These are phyloP conservation scores for Thamnophis elegans DNA, from an alignment of 2,797 vertebrate genomes.

Conservation along the genomic window DNA sequence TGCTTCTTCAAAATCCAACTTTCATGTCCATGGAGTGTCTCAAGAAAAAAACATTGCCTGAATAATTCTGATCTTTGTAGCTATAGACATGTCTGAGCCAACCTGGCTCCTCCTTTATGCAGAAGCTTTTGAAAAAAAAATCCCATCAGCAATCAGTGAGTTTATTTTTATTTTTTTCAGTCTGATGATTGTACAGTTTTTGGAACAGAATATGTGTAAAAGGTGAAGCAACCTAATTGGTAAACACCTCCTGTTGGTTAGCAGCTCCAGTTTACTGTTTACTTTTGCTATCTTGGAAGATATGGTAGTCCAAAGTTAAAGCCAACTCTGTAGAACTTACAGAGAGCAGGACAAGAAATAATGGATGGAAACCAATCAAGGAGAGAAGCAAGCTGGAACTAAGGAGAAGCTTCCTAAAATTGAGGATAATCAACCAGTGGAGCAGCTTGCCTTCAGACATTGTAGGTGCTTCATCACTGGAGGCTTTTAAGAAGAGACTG, in stretches of 20 bases:
- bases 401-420: neutral
- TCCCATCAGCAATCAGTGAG: neutral
- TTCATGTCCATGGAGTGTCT: neutral
- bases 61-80: neutral
- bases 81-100: neutral
- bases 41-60: neutral
- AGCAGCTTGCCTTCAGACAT: neutral
- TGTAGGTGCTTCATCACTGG: neutral
- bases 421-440: neutral
- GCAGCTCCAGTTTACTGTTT: slow-evolving; percentile 1
- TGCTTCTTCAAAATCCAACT: neutral
- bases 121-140: neutral
- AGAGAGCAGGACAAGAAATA: neutral
- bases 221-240: slow-evolving; percentile 42
- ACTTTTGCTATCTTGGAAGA: neutral
- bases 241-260: neutral
- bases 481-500: neutral
- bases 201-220: slow-evolving; percentile 16
- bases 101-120: neutral
- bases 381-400: neutral
- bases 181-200: slow-evolving; percentile 16
- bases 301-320: slow-evolving; percentile 4
- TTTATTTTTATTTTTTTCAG: slow-evolving; percentile 40
- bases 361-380: neutral
- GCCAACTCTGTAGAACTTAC: neutral